Conservation (phyloP, 2,113 vertebrate genomes). For the Etheostoma spectabile region DNA sequence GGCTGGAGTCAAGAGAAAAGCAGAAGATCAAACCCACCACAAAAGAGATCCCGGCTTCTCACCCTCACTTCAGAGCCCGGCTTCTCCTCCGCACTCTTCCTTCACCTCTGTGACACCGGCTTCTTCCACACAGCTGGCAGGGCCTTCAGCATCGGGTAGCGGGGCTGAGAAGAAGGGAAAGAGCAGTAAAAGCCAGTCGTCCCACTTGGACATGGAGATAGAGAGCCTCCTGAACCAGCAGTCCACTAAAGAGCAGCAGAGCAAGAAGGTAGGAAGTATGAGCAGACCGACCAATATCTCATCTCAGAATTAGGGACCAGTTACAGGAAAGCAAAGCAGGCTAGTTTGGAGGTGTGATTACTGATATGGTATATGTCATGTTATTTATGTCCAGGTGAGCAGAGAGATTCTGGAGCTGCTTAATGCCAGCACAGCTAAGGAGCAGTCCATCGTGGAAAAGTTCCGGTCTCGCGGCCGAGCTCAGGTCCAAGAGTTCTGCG, state of each 20-base stretch:
- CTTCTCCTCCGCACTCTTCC: constrained; percentile 72
- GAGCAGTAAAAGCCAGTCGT: constrained; percentile 85
- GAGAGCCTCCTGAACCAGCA: constrained; percentile 94
- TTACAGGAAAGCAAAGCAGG: not conserved
- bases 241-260: constrained; percentile 95
- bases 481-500: constrained; percentile 96
- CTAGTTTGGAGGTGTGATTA: not conserved
- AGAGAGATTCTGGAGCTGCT: constrained; percentile 94
- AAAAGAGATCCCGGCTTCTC: constrained; percentile 75
- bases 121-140: constrained; percentile 68
- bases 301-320: not conserved
- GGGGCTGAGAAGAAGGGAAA: constrained; percentile 87
- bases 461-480: constrained; percentile 93
- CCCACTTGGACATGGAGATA: constrained; percentile 93
- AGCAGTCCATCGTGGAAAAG: constrained; percentile 96
- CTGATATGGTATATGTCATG: not conserved
- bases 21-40: constrained; percentile 74
- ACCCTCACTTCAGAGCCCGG: constrained; percentile 67
- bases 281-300: not conserved
- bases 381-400: constrained; percentile 84
- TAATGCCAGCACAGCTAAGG: constrained; percentile 93
- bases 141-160: constrained; percentile 66
- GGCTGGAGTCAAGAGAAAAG: constrained; percentile 83
- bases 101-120: constrained; percentile 74
- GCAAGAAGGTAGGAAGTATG: constrained; percentile 88